Percentiles rank a stretch among this genome's conserved stretches.
Evolutionary conservation across 2,113 vertebrate species (phyloP).

Genomic region (Sylvia atricapilla): DNA sequence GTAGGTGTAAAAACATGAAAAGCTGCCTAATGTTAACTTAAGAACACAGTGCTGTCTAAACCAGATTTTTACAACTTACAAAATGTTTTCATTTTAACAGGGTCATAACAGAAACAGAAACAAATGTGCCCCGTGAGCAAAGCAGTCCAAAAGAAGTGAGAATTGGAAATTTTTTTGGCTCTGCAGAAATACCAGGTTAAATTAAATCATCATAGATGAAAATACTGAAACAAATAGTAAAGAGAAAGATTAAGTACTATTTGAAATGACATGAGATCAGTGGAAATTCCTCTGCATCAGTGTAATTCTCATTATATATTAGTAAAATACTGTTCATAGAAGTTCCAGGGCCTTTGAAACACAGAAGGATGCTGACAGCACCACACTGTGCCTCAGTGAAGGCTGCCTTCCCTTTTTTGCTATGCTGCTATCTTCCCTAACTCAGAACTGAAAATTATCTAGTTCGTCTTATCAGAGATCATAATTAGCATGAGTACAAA

Average conservation of each 20-base stretch:
- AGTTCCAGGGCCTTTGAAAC: neutral
- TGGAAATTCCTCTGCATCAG: neutral
- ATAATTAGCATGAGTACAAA: neutral
- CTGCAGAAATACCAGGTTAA: neutral
- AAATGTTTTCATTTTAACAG: slow-evolving; percentile 3
- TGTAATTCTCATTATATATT: neutral
- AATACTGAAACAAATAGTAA: slow-evolving; percentile 9
- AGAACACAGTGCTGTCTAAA: neutral
- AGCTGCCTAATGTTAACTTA: neutral
- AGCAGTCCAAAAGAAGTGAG: neutral
- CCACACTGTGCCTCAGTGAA: neutral
- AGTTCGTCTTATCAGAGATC: neutral
- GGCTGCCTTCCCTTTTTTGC: neutral
- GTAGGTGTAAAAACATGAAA: neutral
- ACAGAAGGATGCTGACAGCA: neutral
- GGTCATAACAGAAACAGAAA: slow-evolving; percentile 1
- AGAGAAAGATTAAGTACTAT: neutral
- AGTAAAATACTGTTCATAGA: neutral
- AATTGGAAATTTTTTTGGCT: neutral
- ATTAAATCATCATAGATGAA: neutral
- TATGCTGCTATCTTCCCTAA: neutral
- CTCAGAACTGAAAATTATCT: neutral
- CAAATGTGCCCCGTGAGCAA: neutral
- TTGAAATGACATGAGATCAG: neutral
- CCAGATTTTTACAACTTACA: neutral